Base-by-base conservation (phyloP, 1,140 invertebrate species). In the silkworm (Bombyx mori) region DNA sequence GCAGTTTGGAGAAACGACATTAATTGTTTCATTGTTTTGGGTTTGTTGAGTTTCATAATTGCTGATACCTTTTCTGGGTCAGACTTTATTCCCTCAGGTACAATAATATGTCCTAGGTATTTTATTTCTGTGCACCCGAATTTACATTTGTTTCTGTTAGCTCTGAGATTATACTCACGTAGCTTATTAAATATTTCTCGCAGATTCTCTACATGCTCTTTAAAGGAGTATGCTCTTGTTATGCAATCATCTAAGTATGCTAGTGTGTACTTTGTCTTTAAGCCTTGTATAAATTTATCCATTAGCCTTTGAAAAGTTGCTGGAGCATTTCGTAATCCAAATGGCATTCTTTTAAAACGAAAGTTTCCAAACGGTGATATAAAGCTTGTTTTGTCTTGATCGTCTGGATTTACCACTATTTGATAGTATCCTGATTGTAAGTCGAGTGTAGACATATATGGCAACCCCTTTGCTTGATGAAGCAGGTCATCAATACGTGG, bases 371-470 rank as follows among this genome's bases (percentile, higher is more conserved):
- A 77, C 3, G 75, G 73, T 2, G 77, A 77, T 1, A 75, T 68
- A 55, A 89, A 88, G 1, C 75, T 77, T 0, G 89, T 90, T 56
- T 79, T 82, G 4, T 65, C 58, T 7, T 66, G 55, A 57, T 83
- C 72, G 35, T 65, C 58, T 7, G 63, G 42, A 8, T 44, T 52
- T 6, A 88, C 63, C 9, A 62, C 57, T 5, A 88, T 65, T 58
- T 85, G 83, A 59, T 68, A 79, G 49, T 83, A 86, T 7, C 80
- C 81, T 26, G 67, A 42, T 22, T 64, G 61, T 10, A 83, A 53
- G 58, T 89, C 88, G 6, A 71, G 45, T 1, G 57, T 60, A n/a
- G 47, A 58, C 66, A 71, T 68, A 42, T 48, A 88, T 18, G 67
- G 62, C 6, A 68, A 62, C 6, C 71, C 70, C 8, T 70, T 73